Evolutionary conservation across 64 coral and sea anemone species (phyloP).

Genomic region (Orbicella faveolata): DNA sequence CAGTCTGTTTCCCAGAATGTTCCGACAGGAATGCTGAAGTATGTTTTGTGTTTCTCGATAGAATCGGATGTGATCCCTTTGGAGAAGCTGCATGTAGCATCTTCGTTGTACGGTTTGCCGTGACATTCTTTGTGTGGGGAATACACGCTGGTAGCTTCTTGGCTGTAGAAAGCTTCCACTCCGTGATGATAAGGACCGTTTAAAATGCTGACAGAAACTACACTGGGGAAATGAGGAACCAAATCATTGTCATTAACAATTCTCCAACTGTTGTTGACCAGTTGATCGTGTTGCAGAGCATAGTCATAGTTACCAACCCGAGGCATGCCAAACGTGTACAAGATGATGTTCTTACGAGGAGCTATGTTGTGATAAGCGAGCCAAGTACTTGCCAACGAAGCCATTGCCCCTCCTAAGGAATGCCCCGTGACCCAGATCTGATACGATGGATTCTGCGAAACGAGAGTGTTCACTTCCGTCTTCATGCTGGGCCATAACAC

Average conservation of each 20-base stretch:
- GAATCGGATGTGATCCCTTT: background rate
- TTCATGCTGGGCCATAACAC: constrained; percentile 16
- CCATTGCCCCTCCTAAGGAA: constrained; percentile 68
- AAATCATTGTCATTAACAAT: constrained; percentile 56
- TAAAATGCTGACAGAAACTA: background rate
- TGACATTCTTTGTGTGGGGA: constrained; percentile 62
- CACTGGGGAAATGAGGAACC: constrained; percentile 51
- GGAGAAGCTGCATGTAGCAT: constrained; percentile 35
- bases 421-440: constrained; percentile 70
- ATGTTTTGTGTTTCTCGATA: constrained; percentile 18
- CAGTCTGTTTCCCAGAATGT: constrained; percentile 18
- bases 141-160: background rate
- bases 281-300: constrained; percentile 57
- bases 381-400: constrained; percentile 63
- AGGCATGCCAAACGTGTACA: constrained; percentile 81
- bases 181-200: constrained; percentile 64
- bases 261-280: constrained; percentile 63
- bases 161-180: constrained; percentile 43
- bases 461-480: constrained; percentile 1
- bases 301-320: constrained; percentile 67
- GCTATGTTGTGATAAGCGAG: constrained; percentile 38
- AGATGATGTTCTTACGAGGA: constrained; percentile 37
- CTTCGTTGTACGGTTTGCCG: constrained; percentile 61
- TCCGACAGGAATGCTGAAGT: constrained; percentile 43
- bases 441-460: constrained; percentile 38